Conservation (phyloP, 2,797 vertebrate species). For the Gymnocypris eckloni region DNA sequence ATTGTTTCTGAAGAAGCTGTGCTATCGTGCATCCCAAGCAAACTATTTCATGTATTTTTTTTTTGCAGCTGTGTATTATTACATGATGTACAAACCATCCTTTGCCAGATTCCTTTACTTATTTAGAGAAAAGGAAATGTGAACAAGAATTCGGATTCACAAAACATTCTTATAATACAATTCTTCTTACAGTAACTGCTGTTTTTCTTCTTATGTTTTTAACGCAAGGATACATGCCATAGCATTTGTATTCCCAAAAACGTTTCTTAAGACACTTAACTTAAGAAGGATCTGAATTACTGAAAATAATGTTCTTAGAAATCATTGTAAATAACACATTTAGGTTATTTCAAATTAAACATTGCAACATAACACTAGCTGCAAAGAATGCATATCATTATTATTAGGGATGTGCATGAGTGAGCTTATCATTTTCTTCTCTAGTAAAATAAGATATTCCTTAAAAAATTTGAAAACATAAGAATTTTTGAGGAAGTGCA, state of each 20-base stretch:
- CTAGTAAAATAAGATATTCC: not conserved
- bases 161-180: not conserved
- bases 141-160: too few relatives aligned
- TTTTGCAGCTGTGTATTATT: conserved; percentile 50
- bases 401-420: not conserved
- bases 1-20: conserved; percentile 59
- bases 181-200: not conserved
- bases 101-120: not conserved
- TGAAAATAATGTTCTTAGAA: not conserved
- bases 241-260: not conserved
- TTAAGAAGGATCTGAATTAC: not conserved
- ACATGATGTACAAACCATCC: conserved; percentile 62
- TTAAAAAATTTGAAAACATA: not conserved
- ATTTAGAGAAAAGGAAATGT: not conserved
- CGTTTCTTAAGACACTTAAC: not conserved
- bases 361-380: not conserved
- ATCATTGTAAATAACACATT: not conserved
- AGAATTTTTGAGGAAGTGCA: not conserved
- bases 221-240: not conserved
- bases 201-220: not conserved
- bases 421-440: not conserved
- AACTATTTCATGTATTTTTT: not conserved
- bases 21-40: not conserved
- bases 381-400: not conserved
- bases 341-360: not conserved